A percentile compares a stretch with the other conserved stretches of the same genome.
These are phyloP conservation scores for Trinorchestia longiramus DNA, from an alignment of 1,140 invertebrate species.

Conservation along the genomic window DNA sequence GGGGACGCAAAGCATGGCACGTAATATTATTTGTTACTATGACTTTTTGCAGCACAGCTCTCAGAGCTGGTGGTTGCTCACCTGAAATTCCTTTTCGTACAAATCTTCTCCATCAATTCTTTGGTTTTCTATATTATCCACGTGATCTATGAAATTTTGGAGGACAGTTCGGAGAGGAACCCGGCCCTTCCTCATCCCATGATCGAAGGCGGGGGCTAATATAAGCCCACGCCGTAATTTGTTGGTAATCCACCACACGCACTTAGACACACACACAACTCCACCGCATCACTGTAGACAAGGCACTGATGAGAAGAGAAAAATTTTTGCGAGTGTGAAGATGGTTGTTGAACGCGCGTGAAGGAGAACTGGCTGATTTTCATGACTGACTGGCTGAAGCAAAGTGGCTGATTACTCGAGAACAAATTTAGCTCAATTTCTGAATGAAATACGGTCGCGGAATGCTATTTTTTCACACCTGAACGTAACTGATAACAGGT, in stretches of 20 bases:
- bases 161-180: constrained; percentile 71
- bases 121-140: constrained; percentile 71
- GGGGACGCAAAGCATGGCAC: constrained; percentile 27
- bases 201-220: constrained; percentile 56
- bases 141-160: constrained; percentile 73
- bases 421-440: background rate
- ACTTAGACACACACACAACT: background rate
- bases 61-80: constrained; percentile 65
- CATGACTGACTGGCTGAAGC: constrained; percentile 44
- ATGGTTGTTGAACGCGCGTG: background rate
- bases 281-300: constrained; percentile 32
- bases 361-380: constrained; percentile 37
- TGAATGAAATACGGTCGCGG: background rate
- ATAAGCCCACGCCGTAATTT: constrained; percentile 53
- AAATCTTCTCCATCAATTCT: constrained; percentile 70
- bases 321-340: constrained; percentile 6
- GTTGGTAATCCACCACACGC: constrained; percentile 40
- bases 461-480: background rate
- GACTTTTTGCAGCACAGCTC: constrained; percentile 38
- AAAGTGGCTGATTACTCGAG: background rate
- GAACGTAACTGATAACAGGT: background rate
- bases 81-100: constrained; percentile 73
- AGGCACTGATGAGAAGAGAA: constrained; percentile 28
- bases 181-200: constrained; percentile 63
- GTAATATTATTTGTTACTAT: background rate